Evolutionary conservation across 2,888 invertebrate genomes (phyloP).

Genomic region (Ernsta delagoae): DNA sequence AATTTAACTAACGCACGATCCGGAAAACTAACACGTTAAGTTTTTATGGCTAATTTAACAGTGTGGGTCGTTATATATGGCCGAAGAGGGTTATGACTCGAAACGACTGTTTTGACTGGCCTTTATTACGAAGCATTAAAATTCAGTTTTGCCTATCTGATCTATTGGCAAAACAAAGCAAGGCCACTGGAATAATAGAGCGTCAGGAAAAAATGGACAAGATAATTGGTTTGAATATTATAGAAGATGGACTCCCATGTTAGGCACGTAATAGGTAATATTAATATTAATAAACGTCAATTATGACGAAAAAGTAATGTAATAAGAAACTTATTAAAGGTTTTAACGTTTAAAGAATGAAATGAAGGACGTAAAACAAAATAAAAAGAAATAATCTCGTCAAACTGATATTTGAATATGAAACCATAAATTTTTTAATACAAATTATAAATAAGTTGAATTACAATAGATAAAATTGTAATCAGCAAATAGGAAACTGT

Average conservation of each 20-base stretch:
- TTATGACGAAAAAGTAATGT: not conserved
- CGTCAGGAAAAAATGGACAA: slow-evolving; percentile 6
- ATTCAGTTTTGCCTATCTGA: slow-evolving; percentile 1
- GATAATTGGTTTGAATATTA: slow-evolving; percentile 10
- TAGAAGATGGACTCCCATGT: not conserved
- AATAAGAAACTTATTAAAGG: not conserved
- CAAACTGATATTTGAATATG: not conserved
- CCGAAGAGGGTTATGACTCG: slow-evolving; percentile 35
- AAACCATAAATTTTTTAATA: not conserved
- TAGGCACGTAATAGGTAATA: not conserved
- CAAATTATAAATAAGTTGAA: not conserved
- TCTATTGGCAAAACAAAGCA: slow-evolving; percentile 21
- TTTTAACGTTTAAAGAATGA: not conserved
- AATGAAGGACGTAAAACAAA: not conserved
- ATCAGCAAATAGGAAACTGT: not conserved
- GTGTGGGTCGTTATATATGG: slow-evolving; percentile 50
- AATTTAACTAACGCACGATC: slow-evolving; percentile 8
- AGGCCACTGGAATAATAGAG: slow-evolving; percentile 14
- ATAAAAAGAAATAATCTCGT: not conserved
- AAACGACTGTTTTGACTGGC: not conserved
- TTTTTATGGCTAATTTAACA: slow-evolving; percentile 38
- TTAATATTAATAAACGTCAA: not conserved
- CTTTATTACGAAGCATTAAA: slow-evolving; percentile 27
- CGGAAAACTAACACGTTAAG: slow-evolving; percentile 46
- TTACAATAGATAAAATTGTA: not conserved